These are phyloP conservation scores for Entelurus aequoreus DNA, from an alignment of 2,113 vertebrate species.

Conservation along the genomic window DNA sequence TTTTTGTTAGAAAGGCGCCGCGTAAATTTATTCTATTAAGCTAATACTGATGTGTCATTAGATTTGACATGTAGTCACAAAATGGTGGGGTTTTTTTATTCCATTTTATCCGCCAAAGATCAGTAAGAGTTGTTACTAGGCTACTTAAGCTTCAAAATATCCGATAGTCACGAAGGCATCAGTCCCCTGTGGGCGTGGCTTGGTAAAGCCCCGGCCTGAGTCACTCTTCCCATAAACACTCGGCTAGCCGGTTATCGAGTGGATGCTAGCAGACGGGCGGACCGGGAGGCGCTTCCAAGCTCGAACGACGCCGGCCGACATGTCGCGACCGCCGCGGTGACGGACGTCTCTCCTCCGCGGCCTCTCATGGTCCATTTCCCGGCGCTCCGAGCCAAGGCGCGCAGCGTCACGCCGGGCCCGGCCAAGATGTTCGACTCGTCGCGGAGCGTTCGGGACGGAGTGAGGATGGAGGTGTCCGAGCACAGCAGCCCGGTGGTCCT, in stretches of 20 bases:
- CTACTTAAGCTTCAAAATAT: neutral
- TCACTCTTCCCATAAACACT: constrained; percentile 22
- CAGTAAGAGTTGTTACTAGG: neutral
- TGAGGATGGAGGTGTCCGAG: constrained; percentile 84
- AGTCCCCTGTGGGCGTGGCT: constrained; percentile 16
- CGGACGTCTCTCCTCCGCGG: constrained; percentile 1
- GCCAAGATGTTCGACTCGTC: constrained; percentile 84
- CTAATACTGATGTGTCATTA: no score
- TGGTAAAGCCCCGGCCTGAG: constrained; percentile 29
- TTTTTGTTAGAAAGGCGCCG: neutral
- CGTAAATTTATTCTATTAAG: no score
- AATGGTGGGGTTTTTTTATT: no score
- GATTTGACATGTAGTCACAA: no score
- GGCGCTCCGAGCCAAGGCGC: constrained; percentile 39
- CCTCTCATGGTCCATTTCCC: constrained; percentile 53
- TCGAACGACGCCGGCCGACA: neutral
- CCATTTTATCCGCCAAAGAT: no score
- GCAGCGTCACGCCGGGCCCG: constrained; percentile 34
- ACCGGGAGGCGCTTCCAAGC: no score
- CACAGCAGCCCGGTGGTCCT: constrained; percentile 84
- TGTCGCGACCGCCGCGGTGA: constrained; percentile 30
- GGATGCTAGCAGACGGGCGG: no score
- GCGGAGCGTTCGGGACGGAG: constrained; percentile 87
- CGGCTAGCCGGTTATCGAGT: no score
- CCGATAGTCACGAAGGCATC: constrained; percentile 11